Evolutionary conservation across 1,140 invertebrate genomes (phyloP).

Genomic region (Periplaneta americana): DNA sequence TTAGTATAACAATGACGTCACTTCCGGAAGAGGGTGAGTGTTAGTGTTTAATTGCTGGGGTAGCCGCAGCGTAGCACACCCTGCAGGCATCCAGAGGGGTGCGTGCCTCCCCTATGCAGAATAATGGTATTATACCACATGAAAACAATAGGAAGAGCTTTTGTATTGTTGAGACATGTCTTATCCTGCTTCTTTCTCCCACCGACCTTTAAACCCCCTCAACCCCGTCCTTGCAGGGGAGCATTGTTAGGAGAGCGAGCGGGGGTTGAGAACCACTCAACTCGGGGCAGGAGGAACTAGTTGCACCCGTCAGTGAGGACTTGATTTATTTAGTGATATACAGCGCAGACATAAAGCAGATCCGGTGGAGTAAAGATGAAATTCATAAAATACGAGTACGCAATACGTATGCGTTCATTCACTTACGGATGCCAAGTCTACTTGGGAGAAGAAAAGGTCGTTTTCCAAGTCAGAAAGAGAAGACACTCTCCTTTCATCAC

Average conservation of each 20-base stretch:
- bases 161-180: background rate
- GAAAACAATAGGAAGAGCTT: background rate
- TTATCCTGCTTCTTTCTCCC: background rate
- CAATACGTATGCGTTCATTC: too few relatives aligned
- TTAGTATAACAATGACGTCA: background rate
- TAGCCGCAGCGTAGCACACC: background rate
- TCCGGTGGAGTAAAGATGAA: too few relatives aligned
- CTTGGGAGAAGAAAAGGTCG: too few relatives aligned
- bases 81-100: background rate
- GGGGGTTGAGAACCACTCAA: background rate
- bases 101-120: background rate
- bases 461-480: too few relatives aligned
- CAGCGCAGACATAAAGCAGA: too few relatives aligned
- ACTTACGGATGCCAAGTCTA: too few relatives aligned
- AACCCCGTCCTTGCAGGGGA: background rate
- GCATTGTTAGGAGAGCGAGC: background rate
- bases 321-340: too few relatives aligned
- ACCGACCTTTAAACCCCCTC: background rate
- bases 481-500: too few relatives aligned
- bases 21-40: background rate
- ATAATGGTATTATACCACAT: background rate
- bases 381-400: too few relatives aligned
- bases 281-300: too few relatives aligned
- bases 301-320: too few relatives aligned
- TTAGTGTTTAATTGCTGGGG: background rate